Conservation (phyloP, 2,888 invertebrate genomes). For the Eupelmus urozonus region DNA sequence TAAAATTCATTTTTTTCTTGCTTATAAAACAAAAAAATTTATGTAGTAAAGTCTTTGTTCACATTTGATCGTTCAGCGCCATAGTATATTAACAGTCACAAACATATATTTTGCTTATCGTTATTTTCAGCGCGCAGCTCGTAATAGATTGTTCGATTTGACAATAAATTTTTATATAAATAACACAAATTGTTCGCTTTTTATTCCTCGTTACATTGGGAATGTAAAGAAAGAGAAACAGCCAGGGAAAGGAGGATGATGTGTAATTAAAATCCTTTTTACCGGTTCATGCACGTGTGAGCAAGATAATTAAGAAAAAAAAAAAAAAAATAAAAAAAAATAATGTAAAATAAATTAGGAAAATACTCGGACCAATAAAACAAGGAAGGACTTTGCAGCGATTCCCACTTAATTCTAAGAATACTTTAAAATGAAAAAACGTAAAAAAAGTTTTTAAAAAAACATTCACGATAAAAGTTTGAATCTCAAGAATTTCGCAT, state of each 20-base stretch:
- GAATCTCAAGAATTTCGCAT: constrained; percentile 6
- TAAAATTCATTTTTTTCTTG: not conserved
- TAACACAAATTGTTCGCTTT: constrained; percentile 3
- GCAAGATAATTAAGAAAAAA: constrained; percentile 13
- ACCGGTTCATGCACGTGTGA: constrained; percentile 22
- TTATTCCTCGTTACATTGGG: constrained; percentile 21
- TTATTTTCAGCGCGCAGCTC: constrained; percentile 15
- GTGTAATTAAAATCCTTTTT: constrained; percentile 5
- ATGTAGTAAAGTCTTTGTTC: constrained; percentile 32
- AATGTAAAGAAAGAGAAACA: constrained; percentile 39
- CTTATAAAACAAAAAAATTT: constrained; percentile 23
- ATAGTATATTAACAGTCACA: constrained; percentile 18
- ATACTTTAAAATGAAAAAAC: constrained; percentile 42
- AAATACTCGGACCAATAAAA: constrained; percentile 30
- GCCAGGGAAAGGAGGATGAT: constrained; percentile 33
- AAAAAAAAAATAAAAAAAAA: constrained; percentile 25
- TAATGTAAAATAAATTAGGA: constrained; percentile 1
- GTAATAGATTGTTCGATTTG: constrained; percentile 27
- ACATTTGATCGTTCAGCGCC: constrained; percentile 39
- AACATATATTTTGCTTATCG: no score
- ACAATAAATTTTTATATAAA: constrained; percentile 8
- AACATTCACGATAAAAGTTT: constrained; percentile 22
- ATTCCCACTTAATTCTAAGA: constrained; percentile 43
- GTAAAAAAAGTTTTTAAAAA: constrained; percentile 33
- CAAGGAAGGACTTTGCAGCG: constrained; percentile 13